Evolutionary conservation across 2,888 invertebrate genomes (phyloP).

Genomic region (Latrodectus elegans): DNA sequence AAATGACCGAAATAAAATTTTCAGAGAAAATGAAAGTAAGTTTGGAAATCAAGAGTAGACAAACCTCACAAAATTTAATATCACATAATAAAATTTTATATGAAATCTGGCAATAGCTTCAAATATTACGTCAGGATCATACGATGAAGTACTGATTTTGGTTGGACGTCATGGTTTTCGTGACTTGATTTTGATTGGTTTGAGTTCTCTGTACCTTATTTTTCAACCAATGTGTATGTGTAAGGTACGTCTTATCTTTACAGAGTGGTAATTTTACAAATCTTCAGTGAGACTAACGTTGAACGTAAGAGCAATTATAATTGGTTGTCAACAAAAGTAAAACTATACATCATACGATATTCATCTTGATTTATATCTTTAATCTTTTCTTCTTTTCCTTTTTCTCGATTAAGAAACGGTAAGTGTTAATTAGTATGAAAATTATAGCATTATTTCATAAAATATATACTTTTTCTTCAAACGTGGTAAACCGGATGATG

Average conservation of each 20-base stretch:
- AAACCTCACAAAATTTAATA: too few relatives aligned
- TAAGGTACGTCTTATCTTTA: slow-evolving; percentile 1
- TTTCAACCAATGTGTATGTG: slow-evolving; percentile 36
- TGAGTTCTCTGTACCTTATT: neutral
- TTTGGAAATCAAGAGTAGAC: too few relatives aligned
- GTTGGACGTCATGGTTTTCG: slow-evolving; percentile 41
- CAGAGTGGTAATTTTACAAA: slow-evolving; percentile 48
- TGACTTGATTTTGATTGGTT: slow-evolving; percentile 24
- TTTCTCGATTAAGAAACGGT: too few relatives aligned
- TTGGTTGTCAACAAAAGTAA: neutral
- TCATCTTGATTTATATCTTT: too few relatives aligned
- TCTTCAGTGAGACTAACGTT: slow-evolving; percentile 19
- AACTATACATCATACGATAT: too few relatives aligned
- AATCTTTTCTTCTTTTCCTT: too few relatives aligned
- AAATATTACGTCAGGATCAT: slow-evolving; percentile 50
- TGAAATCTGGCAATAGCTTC: slow-evolving; percentile 7
- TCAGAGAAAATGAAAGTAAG: too few relatives aligned
- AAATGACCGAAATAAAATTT: too few relatives aligned
- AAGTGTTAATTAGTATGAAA: too few relatives aligned
- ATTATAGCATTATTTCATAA: too few relatives aligned
- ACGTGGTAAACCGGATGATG: too few relatives aligned
- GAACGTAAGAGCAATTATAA: slow-evolving; percentile 3
- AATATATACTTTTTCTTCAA: too few relatives aligned
- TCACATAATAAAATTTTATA: neutral
- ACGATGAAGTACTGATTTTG: slow-evolving; percentile 37